Percentiles rank a stretch among this genome's conserved stretches.
Conservation (phyloP, 2,113 vertebrate species). For the Rhabdomys dilectus region DNA sequence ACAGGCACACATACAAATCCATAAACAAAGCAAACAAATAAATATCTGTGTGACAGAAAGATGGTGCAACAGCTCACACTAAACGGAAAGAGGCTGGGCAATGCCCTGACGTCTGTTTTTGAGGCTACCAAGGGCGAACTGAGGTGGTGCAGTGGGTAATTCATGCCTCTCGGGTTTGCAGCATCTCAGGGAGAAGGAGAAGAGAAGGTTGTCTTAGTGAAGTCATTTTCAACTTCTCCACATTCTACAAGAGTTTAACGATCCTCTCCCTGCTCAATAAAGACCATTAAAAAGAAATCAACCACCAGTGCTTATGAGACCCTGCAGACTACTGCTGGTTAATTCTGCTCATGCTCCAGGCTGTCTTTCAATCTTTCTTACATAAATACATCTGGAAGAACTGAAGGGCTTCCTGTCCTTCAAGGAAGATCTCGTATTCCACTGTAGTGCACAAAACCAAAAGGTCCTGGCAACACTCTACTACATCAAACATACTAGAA, state of each 20-base stretch:
- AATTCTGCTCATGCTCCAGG: neutral
- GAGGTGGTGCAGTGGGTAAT: neutral
- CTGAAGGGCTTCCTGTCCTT: neutral
- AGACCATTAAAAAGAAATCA: slow-evolving; percentile 36
- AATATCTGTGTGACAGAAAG: neutral
- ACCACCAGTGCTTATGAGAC: neutral
- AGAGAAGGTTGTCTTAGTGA: neutral
- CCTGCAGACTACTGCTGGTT: neutral
- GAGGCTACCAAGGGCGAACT: neutral
- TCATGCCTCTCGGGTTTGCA: neutral
- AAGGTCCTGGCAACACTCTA: neutral
- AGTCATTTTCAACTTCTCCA: neutral
- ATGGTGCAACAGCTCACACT: neutral
- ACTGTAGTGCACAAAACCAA: slow-evolving; percentile 10
- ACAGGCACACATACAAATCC: neutral
- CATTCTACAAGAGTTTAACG: slow-evolving; percentile 16
- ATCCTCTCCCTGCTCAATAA: slow-evolving; percentile 15
- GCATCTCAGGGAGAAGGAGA: neutral
- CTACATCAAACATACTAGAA: neutral
- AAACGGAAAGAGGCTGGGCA: neutral
- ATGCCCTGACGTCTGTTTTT: neutral
- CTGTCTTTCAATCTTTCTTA: slow-evolving; percentile 6
- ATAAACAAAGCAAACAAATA: neutral
- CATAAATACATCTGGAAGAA: slow-evolving; percentile 9
- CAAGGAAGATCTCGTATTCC: slow-evolving; percentile 12